Evolutionary conservation across 2,888 invertebrate species (phyloP), one percentile per base, ranked within the genome.

Genomic region (Ephialtes manifestator): DNA sequence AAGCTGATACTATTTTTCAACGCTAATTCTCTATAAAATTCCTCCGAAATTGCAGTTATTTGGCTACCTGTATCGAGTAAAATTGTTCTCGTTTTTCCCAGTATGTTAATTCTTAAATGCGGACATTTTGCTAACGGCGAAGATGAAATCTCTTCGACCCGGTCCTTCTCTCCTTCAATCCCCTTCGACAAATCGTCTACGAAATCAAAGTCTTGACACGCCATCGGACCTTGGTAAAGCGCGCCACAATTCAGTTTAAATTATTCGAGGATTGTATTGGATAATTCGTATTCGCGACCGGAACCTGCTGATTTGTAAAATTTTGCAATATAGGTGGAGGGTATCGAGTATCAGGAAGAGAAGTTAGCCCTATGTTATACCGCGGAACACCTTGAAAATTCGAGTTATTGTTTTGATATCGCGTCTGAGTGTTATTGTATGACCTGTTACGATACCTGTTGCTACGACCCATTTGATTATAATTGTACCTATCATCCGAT

Each of bases 161-260:
- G 35, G n/a, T 53, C 35, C 18, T 15, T n/a, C 35, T 35, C 31
- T 3, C 51, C 70, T 53, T 70, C n/a, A 18, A 70, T 31, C 4
- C 48, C 70, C 3, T 53, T 18, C 4, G 53, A 53, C 1, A 53
- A 11, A n/a, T 70, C 70, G 2, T 53, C 31, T 13, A 70, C 31
- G 35, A 70, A 70, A 53, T 53, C 70, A 35, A 70, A 70, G 4
- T 18, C 70, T 51, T 70, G 53, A 70, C 53, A 24, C 68, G 68
- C 39, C 68, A 71, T 20, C 28, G 76, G 84, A 80, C 84, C 84
- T 43, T 43, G 39, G 24, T 28, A 46, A 76, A 76, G 31, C 81
- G 84, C 70, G 76, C 60, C 84, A 20, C 60, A 31, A 13, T 48
- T 65, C n/a, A 63, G 84, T 84, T 84, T 81, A 84, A 84, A 84